Percentiles rank a stretch among this genome's conserved stretches.
phyloP scores from a whole-genome alignment of 2,888 invertebrate species.

The Chrysolina americana region DNA sequence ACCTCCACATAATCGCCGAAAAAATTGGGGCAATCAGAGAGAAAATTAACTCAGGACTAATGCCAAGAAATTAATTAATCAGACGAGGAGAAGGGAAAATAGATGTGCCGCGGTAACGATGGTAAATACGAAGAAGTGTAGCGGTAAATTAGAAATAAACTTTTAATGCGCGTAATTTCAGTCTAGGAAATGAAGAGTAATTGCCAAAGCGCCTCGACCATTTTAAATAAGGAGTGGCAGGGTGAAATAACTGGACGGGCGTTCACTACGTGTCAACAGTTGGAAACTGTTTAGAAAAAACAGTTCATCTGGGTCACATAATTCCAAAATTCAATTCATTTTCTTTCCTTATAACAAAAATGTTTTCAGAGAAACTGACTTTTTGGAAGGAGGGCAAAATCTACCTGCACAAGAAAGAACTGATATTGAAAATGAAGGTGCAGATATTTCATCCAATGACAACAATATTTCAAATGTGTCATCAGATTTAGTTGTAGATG shows the following conservation, averaged over 20 bases:
- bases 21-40: slow-evolving; percentile 15
- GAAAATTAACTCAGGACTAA: slow-evolving; percentile 57
- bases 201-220: slow-evolving; percentile 48
- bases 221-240: slow-evolving; percentile 31
- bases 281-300: background rate
- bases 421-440: too few relatives aligned
- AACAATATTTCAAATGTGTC: too few relatives aligned
- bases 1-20: background rate
- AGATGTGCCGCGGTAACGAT: slow-evolving; percentile 55
- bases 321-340: too few relatives aligned
- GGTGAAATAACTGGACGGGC: slow-evolving; percentile 12
- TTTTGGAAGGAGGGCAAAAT: too few relatives aligned
- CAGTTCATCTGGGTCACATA: slow-evolving; percentile 5
- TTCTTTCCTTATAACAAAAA: too few relatives aligned
- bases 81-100: slow-evolving; percentile 58
- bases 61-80: slow-evolving; percentile 63
- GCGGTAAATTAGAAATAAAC: slow-evolving; percentile 63
- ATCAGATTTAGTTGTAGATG: too few relatives aligned
- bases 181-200: slow-evolving; percentile 61
- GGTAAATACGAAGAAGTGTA: slow-evolving; percentile 58
- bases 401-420: too few relatives aligned
- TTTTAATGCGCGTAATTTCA: slow-evolving; percentile 62
- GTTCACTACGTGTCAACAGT: background rate
- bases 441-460: too few relatives aligned
- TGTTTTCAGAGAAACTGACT: too few relatives aligned